Evolutionary conservation across 2,888 invertebrate species (phyloP).

Genomic region (Drosophila dives): DNA sequence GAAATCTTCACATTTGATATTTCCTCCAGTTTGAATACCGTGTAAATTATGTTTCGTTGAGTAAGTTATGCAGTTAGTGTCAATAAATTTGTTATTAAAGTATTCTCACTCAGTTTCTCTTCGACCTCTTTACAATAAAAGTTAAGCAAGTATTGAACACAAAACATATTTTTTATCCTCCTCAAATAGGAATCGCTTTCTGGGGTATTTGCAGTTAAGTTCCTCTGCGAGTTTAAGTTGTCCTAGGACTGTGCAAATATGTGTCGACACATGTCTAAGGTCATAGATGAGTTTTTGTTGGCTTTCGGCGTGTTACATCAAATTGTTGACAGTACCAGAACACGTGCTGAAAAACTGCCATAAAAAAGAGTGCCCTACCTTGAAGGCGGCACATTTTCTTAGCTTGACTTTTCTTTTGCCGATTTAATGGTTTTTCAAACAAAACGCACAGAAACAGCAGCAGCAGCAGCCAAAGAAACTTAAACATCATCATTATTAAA

Average conservation of each 20-base stretch:
- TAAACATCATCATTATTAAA: constrained; percentile 23
- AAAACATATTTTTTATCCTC: not conserved
- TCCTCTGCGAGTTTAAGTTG: not conserved
- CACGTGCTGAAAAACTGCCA: constrained; percentile 68
- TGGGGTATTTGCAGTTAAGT: constrained; percentile 10
- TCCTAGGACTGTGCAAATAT: constrained; percentile 50
- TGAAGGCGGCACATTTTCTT: constrained; percentile 34
- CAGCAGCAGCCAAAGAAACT: not conserved
- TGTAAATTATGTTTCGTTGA: not conserved
- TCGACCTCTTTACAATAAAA: not conserved
- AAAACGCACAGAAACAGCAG: constrained; percentile 38
- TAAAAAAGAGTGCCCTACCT: constrained; percentile 47
- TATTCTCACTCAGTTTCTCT: not conserved
- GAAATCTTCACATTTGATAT: constrained; percentile 9
- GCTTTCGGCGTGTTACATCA: constrained; percentile 43
- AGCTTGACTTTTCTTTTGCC: constrained; percentile 19
- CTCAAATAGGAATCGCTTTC: not conserved
- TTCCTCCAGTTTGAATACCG: constrained; percentile 25
- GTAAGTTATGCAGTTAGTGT: not conserved
- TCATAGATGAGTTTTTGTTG: constrained; percentile 28
- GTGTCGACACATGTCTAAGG: constrained; percentile 29
- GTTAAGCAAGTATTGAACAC: not conserved
- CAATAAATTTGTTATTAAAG: not conserved
- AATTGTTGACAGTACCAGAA: constrained; percentile 74
- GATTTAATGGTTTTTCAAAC: constrained; percentile 66